These are phyloP conservation scores for Tinea semifulvella DNA, from an alignment of 2,888 invertebrate genomes.

Conservation along the genomic window DNA sequence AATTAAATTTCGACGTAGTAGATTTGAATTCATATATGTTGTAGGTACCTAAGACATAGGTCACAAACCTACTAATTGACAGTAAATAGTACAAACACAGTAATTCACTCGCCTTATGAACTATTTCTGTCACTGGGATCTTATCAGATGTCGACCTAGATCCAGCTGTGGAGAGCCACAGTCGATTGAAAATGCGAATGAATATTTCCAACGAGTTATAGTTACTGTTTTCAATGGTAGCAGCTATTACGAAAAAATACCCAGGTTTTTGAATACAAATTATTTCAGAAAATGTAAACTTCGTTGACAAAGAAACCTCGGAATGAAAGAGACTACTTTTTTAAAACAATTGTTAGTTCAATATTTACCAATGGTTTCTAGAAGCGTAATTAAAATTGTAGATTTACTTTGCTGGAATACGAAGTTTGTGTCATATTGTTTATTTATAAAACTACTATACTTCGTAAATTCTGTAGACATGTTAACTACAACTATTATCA, in stretches of 20 bases:
- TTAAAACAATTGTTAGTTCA: too few species aligned
- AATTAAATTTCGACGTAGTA: too few species aligned
- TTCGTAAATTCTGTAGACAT: too few species aligned
- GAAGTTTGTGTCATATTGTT: too few species aligned
- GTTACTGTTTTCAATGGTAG: not conserved
- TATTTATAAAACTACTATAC: too few species aligned
- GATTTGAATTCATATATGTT: too few species aligned
- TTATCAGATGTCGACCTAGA: conserved; percentile 14
- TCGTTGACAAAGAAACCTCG: conserved; percentile 10
- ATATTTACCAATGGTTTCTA: too few species aligned
- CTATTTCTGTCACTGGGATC: conserved; percentile 12
- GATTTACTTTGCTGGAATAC: too few species aligned
- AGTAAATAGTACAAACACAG: conserved; percentile 1
- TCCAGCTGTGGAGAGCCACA: conserved; percentile 10
- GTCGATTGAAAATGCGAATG: conserved; percentile 6
- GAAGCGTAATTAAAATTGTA: too few species aligned
- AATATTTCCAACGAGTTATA: not conserved
- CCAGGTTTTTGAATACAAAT: conserved; percentile 16
- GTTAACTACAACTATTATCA: too few species aligned
- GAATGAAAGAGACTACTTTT: conserved; percentile 15
- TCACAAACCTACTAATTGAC: too few species aligned
- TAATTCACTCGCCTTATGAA: conserved; percentile 12
- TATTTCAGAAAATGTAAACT: conserved; percentile 18
- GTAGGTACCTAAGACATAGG: too few species aligned
- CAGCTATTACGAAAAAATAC: not conserved